Evolutionary conservation across 2,888 invertebrate species (phyloP).

Genomic region (Drosophila nigritarsus): DNA sequence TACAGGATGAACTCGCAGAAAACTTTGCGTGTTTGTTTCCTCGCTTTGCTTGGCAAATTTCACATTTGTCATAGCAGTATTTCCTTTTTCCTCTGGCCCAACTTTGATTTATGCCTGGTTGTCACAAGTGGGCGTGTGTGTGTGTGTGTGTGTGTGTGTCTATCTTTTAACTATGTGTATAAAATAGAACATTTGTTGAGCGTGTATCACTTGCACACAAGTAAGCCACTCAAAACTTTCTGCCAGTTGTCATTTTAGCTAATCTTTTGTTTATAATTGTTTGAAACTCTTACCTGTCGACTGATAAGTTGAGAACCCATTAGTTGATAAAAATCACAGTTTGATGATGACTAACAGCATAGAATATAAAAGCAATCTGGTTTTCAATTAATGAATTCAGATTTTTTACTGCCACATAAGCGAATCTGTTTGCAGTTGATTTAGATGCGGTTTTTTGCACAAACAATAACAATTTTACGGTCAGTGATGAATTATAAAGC

Average conservation of each 20-base stretch:
- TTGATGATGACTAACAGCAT: constrained; percentile 7
- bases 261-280: constrained; percentile 14
- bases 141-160: constrained; percentile 13
- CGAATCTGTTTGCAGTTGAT: neutral
- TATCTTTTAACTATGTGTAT: constrained; percentile 10
- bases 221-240: constrained; percentile 24
- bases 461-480: neutral
- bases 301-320: constrained; percentile 18
- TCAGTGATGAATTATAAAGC: neutral
- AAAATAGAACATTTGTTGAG: constrained; percentile 6
- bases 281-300: constrained; percentile 15
- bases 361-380: neutral
- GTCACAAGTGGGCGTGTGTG: neutral
- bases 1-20: constrained; percentile 44
- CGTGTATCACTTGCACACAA: constrained; percentile 6
- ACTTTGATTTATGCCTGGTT: constrained; percentile 47
- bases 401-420: neutral
- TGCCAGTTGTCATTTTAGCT: constrained; percentile 14
- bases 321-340: neutral
- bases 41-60: constrained; percentile 25
- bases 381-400: no score
- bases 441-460: neutral
- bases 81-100: constrained; percentile 17
- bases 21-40: constrained; percentile 30
- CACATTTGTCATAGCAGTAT: constrained; percentile 56